Evolutionary conservation across 1,140 invertebrate genomes (phyloP), one percentile per base, ranked within the genome.

Genomic region (Drosophila ohnishii): DNA sequence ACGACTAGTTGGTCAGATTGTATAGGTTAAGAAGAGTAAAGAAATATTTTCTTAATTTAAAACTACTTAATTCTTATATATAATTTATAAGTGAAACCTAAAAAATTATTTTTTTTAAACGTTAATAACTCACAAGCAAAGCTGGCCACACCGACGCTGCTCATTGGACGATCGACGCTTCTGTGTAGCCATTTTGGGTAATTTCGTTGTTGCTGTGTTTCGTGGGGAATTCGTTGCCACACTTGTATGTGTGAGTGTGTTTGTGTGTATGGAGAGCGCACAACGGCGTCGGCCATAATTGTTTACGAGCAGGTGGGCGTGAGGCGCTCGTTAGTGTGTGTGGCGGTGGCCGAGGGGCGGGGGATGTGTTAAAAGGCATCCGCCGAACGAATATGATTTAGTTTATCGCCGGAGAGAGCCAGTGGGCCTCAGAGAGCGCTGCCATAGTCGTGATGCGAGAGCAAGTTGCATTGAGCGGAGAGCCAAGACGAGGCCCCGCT

Each of bases 211-310:
- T 83, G 64, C 35, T 82, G 64, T 44, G 70, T 57, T 35, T 75
- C 55, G 39, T 55, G 73, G 73, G 73, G 62, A 76, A 76, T 67
- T 76, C 45, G 53, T 76, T 76, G 39, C 64, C 35, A 13, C 51
- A 71, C 32, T 19, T 30, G 62, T 78, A 64, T 72, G 45, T 69
- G 40, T 56, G 19, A 39, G 30, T 59, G 56, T 69, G 30, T 56
- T 50, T 69, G 71, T 72, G 30, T 59, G 72, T 66, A 72, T 73
- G 62, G 79, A 63, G 80, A 83, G 83, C 79, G 83, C 79, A 50
- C 47, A 62, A 65, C 82, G 72, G 76, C 80, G 83, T 88, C 84
- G 77, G 84, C 84, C 84, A 87, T 87, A 88, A 89, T 87, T 87
- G 84, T 87, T 89, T 84, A 89, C 73, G 82, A 78, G 58, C 57